phyloP scores from a whole-genome alignment of 1,140 invertebrate genomes.

The Hermetia illucens region DNA sequence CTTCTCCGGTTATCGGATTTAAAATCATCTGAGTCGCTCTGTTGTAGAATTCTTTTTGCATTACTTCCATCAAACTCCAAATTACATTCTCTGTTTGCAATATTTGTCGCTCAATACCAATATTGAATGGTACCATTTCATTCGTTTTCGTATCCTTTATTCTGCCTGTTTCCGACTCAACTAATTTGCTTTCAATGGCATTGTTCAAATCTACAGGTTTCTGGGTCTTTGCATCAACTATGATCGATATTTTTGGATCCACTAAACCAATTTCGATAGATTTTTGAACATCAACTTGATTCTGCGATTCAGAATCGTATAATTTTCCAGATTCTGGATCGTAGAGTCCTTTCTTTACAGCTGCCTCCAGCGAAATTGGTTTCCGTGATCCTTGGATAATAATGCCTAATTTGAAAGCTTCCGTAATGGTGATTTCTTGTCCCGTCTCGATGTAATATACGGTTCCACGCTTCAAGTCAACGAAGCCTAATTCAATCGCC shows the following conservation, averaged over 20 bases:
- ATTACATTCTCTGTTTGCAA: constrained; percentile 55
- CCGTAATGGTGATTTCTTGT: constrained; percentile 48
- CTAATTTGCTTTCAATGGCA: constrained; percentile 48
- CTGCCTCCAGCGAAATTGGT: constrained; percentile 62
- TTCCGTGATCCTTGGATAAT: constrained; percentile 47
- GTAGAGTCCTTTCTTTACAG: constrained; percentile 55
- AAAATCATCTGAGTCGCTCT: constrained; percentile 59
- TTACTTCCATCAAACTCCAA: constrained; percentile 55
- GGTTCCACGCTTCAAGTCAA: constrained; percentile 57
- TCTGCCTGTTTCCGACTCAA: constrained; percentile 51
- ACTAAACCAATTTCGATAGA: constrained; percentile 65
- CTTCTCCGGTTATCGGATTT: constrained; percentile 63
- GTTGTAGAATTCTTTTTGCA: constrained; percentile 66
- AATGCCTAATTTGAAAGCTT: constrained; percentile 55
- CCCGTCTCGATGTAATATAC: constrained; percentile 53
- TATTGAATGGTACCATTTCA: constrained; percentile 47
- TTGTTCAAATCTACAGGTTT: constrained; percentile 52
- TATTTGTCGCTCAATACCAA: constrained; percentile 50
- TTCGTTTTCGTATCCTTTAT: constrained; percentile 52
- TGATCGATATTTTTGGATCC: constrained; percentile 67
- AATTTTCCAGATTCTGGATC: constrained; percentile 55
- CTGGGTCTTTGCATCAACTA: constrained; percentile 57
- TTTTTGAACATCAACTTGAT: constrained; percentile 54
- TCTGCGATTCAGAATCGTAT: constrained; percentile 52
- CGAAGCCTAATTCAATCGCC: constrained; percentile 58